Evolutionary conservation across 2,113 vertebrate species (phyloP), one percentile per base, ranked within the genome.

Genomic region (Hemiscyllium ocellatum): DNA sequence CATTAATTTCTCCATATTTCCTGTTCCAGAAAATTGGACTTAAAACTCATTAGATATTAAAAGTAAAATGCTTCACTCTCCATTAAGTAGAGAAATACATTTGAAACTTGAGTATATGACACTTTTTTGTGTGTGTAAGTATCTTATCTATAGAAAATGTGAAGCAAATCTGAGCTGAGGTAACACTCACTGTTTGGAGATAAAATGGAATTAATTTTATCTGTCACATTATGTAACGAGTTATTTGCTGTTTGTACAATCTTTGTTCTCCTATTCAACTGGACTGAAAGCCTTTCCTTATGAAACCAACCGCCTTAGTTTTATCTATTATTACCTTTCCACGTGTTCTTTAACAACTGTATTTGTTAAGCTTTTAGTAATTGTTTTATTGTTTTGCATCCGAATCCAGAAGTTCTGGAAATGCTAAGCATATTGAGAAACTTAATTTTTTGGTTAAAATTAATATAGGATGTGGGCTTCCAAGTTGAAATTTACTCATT

Each of bases 361-460:
- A 4, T 94, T 95, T 29, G 42, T 47, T 47, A 22, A 94, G 65
- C 22, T 37, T 69, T 47, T 26, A 26, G 17, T 69, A 19, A 94
- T 22, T 94, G 37, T 22, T 94, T 94, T 37, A 20, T 94, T 94
- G 20, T 19, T 94, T 50, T 94, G 93, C 37, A 47, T 94, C 68
- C 66, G 70, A 47, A 68, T 26, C 10, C 1, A 94, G 68, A 94
- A 47, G 42, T 47, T 26, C 19, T 2, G 24, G 37, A 69, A 94
- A 94, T 50, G 26, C 87, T 91, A 56, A 61, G 13, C 20, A 70
- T 70, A 17, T 20, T 37, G 70, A 94, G 33, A 69, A 69, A 65
- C 37, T 12, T 42, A 94, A 94, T 24, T 70, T 13, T 94, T 68
- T 70, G 37, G 37, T 42, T 70, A 37, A 94, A 94, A 70, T 26